These are phyloP conservation scores for Gryon sp. DNA, from an alignment of 1,140 invertebrate species.

Conservation along the genomic window DNA sequence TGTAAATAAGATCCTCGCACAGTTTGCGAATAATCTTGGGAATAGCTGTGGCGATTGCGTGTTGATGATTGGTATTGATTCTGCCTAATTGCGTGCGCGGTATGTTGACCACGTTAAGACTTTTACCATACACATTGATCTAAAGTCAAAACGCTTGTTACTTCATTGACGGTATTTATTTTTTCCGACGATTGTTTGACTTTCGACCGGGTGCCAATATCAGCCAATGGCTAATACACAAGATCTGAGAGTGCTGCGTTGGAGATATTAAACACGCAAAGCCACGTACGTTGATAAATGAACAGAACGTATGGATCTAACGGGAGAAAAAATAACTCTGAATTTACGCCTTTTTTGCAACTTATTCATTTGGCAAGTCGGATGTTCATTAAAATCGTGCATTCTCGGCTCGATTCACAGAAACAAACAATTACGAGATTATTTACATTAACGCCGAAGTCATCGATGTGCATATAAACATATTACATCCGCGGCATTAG, in stretches of 20 bases:
- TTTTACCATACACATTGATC: slow-evolving; percentile 37
- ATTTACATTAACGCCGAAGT: slow-evolving; percentile 29
- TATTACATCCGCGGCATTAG: slow-evolving; percentile 1
- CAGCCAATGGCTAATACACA: too few species aligned
- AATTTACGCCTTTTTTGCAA: slow-evolving; percentile 15
- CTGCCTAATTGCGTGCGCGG: slow-evolving; percentile 33
- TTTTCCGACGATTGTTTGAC: slow-evolving; percentile 29
- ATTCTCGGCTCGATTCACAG: slow-evolving; percentile 35
- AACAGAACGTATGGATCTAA: slow-evolving; percentile 16
- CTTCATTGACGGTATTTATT: slow-evolving; percentile 12
- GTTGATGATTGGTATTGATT: slow-evolving; percentile 44
- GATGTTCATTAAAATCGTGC: slow-evolving; percentile 35
- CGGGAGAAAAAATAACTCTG: slow-evolving; percentile 17
- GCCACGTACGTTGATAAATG: slow-evolving; percentile 27
- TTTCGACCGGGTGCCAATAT: slow-evolving; percentile 5
- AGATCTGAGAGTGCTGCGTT: slow-evolving; percentile 6
- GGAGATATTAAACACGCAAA: slow-evolving; percentile 21
- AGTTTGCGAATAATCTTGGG: slow-evolving; percentile 7
- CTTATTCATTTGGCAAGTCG: slow-evolving; percentile 47
- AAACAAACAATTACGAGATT: slow-evolving; percentile 51
- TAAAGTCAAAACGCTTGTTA: slow-evolving; percentile 12
- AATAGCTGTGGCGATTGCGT: slow-evolving; percentile 24
- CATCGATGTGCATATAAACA: slow-evolving; percentile 41
- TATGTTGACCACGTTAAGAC: slow-evolving; percentile 20
- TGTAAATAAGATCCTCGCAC: slow-evolving; percentile 13